Evolutionary conservation across 2,888 invertebrate species (phyloP).

Genomic region (Linnaemya vulpina): DNA sequence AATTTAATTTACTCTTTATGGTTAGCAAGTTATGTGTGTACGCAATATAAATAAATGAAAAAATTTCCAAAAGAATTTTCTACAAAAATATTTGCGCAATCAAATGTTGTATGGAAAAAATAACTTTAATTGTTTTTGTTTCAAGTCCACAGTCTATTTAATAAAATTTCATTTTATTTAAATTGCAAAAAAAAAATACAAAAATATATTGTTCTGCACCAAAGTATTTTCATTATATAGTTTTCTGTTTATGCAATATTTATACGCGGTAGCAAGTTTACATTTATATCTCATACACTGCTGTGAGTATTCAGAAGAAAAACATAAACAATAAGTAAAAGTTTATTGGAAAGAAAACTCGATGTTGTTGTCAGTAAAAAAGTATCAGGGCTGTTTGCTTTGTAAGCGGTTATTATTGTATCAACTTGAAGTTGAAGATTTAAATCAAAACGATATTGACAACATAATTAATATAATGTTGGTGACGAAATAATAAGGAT

Average conservation of each 20-base stretch:
- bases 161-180: slow-evolving; percentile 52
- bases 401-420: background rate
- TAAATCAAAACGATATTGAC: background rate
- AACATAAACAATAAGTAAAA: background rate
- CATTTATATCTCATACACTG: background rate
- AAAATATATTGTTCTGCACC: background rate
- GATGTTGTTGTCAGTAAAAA: background rate
- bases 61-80: background rate
- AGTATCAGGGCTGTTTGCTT: background rate
- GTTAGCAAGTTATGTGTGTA: slow-evolving; percentile 38
- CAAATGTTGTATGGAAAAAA: background rate
- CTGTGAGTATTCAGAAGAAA: background rate
- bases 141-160: slow-evolving; percentile 19
- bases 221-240: slow-evolving; percentile 18
- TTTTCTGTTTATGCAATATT: slow-evolving; percentile 1
- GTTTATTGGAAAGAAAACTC: background rate
- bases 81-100: slow-evolving; percentile 24
- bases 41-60: slow-evolving; percentile 34
- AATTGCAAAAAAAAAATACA: slow-evolving; percentile 6
- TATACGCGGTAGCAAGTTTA: slow-evolving; percentile 13
- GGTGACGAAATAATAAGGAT: too few species aligned
- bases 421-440: background rate
- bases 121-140: slow-evolving; percentile 42
- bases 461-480: too few species aligned
- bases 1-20: slow-evolving; percentile 45